These are phyloP conservation scores for Diabrotica balteata DNA, from an alignment of 2,888 invertebrate genomes.

Conservation along the genomic window DNA sequence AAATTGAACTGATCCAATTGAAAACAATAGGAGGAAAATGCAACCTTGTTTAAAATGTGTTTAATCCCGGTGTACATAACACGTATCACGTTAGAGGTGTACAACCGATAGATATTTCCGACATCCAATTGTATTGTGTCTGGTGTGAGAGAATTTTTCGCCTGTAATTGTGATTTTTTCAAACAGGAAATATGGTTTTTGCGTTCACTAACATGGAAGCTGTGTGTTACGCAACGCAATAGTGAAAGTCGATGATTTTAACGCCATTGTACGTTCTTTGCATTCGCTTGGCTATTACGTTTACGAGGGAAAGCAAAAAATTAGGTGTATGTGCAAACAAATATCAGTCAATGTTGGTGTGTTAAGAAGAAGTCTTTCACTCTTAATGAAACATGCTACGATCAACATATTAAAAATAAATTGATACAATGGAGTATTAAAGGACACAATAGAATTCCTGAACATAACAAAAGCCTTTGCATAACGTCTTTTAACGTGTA, in stretches of 20 bases:
- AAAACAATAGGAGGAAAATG: conserved; percentile 28
- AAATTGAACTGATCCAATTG: not conserved
- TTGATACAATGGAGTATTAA: too few relatives aligned
- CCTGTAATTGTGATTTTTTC: conserved; percentile 32
- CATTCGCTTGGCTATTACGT: conserved; percentile 26
- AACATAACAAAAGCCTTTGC: too few relatives aligned
- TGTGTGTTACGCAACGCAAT: conserved; percentile 29
- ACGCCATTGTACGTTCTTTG: conserved; percentile 30
- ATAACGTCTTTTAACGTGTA: too few relatives aligned
- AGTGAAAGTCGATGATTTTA: conserved; percentile 33
- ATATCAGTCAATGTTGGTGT: too few relatives aligned
- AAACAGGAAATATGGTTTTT: conserved; percentile 39
- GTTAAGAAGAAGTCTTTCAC: too few relatives aligned
- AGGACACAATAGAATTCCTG: too few relatives aligned
- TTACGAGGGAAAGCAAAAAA: conserved; percentile 16
- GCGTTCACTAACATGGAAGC: conserved; percentile 35
- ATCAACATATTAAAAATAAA: too few relatives aligned
- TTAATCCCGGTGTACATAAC: not conserved
- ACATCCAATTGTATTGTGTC: conserved; percentile 28
- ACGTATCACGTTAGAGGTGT: not conserved
- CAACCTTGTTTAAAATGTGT: conserved; percentile 14
- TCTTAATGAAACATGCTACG: too few relatives aligned
- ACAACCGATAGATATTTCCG: conserved; percentile 22
- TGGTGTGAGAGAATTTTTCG: conserved; percentile 32
- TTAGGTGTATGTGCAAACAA: too few relatives aligned